Base-by-base conservation (phyloP, 2,113 vertebrate genomes). In the Dromas ardeola region DNA sequence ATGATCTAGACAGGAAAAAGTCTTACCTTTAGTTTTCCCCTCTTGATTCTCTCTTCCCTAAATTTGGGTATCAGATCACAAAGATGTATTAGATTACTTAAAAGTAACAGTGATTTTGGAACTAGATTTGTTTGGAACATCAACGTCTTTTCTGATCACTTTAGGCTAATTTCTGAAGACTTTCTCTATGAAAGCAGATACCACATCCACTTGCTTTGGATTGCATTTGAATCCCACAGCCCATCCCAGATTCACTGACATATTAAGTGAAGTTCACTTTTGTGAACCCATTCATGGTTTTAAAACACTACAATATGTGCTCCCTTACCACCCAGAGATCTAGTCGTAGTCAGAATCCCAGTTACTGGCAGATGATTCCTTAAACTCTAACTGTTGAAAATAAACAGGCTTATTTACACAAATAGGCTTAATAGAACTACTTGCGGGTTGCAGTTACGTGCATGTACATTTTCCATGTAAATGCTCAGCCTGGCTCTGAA, bases 391-490 rank as follows among this genome's bases (percentile, higher is more conserved):
- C 36, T 65, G 25, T 26, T 87, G 67, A 52, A 55, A 78, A 80
- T 34, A 40, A 59, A 63, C 3, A 42, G 34, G 6, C 10, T 81
- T 62, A 36, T n/a, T 67, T n/a, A 58, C 43, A 67, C 20, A 56
- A 84, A 65, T 1, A 45, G 50, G 15, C 17, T 52, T n/a, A 81
- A 20, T 49, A 45, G 65, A 76, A 25, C 17, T 27, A 5, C 14
- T 9, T 11, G 18, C 21, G 20, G 59, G 52, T n/a, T 38, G 38
- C 36, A 7, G 34, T 56, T 14, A 30, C 1, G 1, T 0, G 1
- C 2, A 23, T 5, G 30, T 9, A 12, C 5, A 3, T 66, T 78
- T 89, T 45, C 42, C 55, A 61, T 11, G 42, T 80, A 77, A 72
- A 49, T 15, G 29, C 70, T 76, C 18, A 30, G 25, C 26, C 38